Evolutionary conservation across 2,113 vertebrate genomes (phyloP).

Genomic region (Synchiropus splendidus): DNA sequence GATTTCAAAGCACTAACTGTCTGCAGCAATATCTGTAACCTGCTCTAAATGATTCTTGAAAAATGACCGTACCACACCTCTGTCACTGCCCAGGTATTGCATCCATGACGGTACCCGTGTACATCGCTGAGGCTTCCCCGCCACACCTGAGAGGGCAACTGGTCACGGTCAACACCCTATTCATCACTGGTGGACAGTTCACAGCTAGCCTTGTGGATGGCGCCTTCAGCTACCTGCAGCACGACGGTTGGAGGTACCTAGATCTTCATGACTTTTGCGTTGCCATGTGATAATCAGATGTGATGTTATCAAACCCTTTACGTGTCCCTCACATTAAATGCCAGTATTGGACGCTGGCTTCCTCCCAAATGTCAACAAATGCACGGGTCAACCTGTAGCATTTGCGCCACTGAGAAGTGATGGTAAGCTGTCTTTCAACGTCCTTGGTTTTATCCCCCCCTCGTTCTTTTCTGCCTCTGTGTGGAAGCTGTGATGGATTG

Average conservation of each 20-base stretch:
- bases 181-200: slow-evolving; percentile 96
- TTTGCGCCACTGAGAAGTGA: slow-evolving; percentile 24
- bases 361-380: slow-evolving; percentile 40
- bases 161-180: slow-evolving; percentile 93
- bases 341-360: slow-evolving; percentile 10
- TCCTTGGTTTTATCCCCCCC: not conserved
- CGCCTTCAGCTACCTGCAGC: slow-evolving; percentile 87
- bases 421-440: not conserved
- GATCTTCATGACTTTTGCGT: not conserved
- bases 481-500: not conserved
- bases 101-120: slow-evolving; percentile 97
- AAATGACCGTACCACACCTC: no score
- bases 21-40: no score
- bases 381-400: slow-evolving; percentile 15
- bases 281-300: not conserved
- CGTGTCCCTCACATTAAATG: slow-evolving; percentile 20
- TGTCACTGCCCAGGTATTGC: slow-evolving; percentile 74
- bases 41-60: no score
- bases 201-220: slow-evolving; percentile 89
- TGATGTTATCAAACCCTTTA: not conserved
- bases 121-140: slow-evolving; percentile 93
- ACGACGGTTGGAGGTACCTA: slow-evolving; percentile 86
- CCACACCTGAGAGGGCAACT: slow-evolving; percentile 86
- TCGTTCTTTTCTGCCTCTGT: not conserved
- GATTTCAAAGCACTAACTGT: no score